A percentile compares a stretch with the other conserved stretches of the same genome.
Evolutionary conservation across 2,113 vertebrate genomes (phyloP).

Genomic region (Myiopsitta monachus): DNA sequence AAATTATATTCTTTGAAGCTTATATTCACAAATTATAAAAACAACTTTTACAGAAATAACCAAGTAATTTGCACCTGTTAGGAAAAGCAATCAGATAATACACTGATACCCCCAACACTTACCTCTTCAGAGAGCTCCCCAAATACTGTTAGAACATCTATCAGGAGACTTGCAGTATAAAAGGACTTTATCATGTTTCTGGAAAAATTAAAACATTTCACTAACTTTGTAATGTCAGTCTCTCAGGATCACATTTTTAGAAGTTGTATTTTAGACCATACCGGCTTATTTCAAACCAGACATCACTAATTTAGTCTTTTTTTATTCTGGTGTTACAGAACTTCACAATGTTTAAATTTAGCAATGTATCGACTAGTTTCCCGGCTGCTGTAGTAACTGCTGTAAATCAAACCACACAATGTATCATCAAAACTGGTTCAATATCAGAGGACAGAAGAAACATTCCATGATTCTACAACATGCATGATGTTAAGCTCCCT

Average conservation of each 20-base stretch:
- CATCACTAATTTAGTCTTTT: not conserved
- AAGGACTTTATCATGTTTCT: conserved; percentile 99
- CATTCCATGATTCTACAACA: not conserved
- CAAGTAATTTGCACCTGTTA: not conserved
- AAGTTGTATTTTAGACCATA: not conserved
- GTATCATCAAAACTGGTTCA: not conserved
- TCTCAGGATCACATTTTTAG: not conserved
- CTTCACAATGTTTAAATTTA: not conserved
- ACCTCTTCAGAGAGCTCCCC: conserved; percentile 97
- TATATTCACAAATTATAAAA: not conserved
- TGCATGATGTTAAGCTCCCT: not conserved
- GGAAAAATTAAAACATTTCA: conserved; percentile 37
- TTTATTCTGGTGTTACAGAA: not conserved
- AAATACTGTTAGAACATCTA: conserved; percentile 93
- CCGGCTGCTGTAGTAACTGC: not conserved
- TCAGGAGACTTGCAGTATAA: conserved; percentile 93
- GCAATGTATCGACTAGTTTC: not conserved
- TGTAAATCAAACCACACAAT: not conserved
- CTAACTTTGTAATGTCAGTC: not conserved
- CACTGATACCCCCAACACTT: conserved; percentile 33
- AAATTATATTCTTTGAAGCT: not conserved
- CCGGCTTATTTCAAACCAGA: not conserved
- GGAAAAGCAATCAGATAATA: not conserved
- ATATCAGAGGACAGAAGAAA: not conserved
- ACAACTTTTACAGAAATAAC: not conserved